These are phyloP conservation scores for Phymanthus crucifer DNA, from an alignment of 92 coral and sea anemone species.

Conservation along the genomic window DNA sequence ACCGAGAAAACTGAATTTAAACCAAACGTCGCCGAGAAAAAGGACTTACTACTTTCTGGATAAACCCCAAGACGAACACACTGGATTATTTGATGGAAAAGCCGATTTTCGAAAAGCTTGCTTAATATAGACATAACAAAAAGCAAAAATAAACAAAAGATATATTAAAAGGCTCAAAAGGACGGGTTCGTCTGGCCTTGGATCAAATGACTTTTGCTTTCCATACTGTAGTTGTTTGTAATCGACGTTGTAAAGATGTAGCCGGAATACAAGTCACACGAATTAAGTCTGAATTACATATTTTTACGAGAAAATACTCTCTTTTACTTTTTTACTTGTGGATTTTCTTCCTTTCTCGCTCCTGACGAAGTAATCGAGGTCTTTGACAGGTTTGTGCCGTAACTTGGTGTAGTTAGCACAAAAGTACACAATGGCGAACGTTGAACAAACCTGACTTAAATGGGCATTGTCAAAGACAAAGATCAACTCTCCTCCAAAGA, in stretches of 20 bases:
- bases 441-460: conserved; percentile 20
- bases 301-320: neutral
- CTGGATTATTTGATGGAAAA: neutral
- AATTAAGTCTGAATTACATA: neutral
- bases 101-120: conserved; percentile 10
- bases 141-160: conserved; percentile 25
- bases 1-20: neutral
- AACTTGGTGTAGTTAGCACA: conserved; percentile 19
- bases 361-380: neutral
- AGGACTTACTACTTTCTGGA: neutral
- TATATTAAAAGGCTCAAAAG: conserved; percentile 35
- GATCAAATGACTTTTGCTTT: neutral
- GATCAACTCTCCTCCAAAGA: conserved; percentile 7
- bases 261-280: neutral
- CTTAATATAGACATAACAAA: conserved; percentile 12
- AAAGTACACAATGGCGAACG: conserved; percentile 21
- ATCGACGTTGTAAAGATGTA: neutral
- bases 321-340: neutral
- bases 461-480: conserved; percentile 31
- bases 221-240: neutral
- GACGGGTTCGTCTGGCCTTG: conserved; percentile 10
- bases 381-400: conserved; percentile 10
- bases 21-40: neutral
- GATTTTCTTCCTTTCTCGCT: neutral
- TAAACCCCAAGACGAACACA: neutral